These are phyloP conservation scores for Anoplopoma fimbria DNA, from an alignment of 2,113 vertebrate genomes.

Conservation along the genomic window DNA sequence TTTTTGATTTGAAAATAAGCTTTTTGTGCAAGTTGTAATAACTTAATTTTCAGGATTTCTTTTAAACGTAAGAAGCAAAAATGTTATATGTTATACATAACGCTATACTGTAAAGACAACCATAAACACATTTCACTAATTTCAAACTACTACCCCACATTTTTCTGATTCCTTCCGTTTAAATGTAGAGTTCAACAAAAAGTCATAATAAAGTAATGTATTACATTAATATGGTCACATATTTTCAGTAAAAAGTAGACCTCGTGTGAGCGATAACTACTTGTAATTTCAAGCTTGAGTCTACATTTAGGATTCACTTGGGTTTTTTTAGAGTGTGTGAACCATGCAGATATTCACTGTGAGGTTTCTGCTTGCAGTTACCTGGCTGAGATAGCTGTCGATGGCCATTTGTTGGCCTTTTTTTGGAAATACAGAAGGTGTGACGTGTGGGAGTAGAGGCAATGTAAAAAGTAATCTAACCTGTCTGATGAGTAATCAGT, in stretches of 20 bases:
- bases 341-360: neutral
- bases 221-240: neutral
- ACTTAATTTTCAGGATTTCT: too few species aligned
- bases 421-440: neutral
- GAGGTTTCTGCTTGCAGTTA: neutral
- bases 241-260: neutral
- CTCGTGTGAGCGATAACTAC: too few species aligned
- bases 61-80: too few species aligned
- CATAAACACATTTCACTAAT: neutral
- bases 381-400: neutral
- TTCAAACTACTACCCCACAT: neutral
- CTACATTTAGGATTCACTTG: neutral
- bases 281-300: neutral
- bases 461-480: neutral
- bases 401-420: neutral
- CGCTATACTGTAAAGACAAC: neutral
- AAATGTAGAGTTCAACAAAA: neutral
- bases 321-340: neutral
- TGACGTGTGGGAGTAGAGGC: neutral
- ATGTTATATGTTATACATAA: too few species aligned
- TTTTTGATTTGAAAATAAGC: neutral
- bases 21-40: neutral
- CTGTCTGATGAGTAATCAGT: neutral
- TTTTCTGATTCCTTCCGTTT: neutral
- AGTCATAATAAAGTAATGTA: neutral